Percentiles rank a stretch among this genome's conserved stretches.
These are phyloP conservation scores for Natator depressus DNA, from an alignment of 2,113 vertebrate species.

Conservation along the genomic window DNA sequence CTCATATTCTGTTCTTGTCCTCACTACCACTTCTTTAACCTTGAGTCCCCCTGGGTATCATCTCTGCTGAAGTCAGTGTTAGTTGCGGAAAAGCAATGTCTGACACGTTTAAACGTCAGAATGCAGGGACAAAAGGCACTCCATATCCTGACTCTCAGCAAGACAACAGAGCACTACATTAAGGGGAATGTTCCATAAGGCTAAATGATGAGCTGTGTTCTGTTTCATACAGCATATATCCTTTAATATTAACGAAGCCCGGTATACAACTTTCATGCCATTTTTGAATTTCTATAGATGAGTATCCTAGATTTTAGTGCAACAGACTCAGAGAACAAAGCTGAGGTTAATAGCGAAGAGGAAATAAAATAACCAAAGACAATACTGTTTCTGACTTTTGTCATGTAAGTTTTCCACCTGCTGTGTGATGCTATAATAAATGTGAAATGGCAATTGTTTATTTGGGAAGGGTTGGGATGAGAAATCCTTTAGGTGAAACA, in stretches of 20 bases:
- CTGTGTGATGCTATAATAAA: background rate
- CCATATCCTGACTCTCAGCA: background rate
- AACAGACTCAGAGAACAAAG: background rate
- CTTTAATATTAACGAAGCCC: background rate
- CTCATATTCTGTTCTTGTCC: background rate
- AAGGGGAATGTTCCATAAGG: background rate
- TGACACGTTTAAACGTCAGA: background rate
- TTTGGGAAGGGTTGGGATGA: background rate
- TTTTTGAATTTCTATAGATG: background rate
- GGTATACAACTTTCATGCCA: background rate
- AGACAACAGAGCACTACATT: background rate
- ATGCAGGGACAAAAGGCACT: background rate
- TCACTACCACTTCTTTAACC: background rate
- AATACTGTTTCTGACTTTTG: background rate
- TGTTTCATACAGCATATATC: background rate
- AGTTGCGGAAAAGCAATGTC: background rate
- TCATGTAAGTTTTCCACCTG: background rate
- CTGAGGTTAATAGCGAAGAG: background rate
- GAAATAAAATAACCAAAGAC: background rate
- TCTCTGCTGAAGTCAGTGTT: background rate
- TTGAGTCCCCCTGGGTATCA: background rate
- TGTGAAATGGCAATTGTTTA: background rate
- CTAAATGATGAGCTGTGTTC: background rate
- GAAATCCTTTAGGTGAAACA: background rate
- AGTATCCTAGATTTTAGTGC: background rate